Base-by-base conservation (phyloP, 2,113 vertebrate genomes). In the Parotia lawesii region DNA sequence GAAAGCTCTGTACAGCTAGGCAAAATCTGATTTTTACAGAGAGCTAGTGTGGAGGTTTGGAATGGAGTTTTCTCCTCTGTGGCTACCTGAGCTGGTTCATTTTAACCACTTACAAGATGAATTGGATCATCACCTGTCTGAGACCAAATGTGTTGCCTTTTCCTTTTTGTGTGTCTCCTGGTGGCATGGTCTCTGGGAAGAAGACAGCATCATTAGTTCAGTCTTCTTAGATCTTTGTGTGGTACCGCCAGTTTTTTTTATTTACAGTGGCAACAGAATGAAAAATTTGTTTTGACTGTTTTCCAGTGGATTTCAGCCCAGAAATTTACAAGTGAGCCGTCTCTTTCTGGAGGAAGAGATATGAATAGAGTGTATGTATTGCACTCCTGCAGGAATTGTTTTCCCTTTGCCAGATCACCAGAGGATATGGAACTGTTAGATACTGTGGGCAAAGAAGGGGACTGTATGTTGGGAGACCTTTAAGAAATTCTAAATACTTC, bases 291-390 rank as follows among this genome's bases (percentile, higher is more conserved):
- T 82, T 92, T 73, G 75, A 86, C 67, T 88, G 60, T 70, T 85
- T 95, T 94, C 69, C 67, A 71, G 33, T 90, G 75, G 64, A 93
- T 90, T 95, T 93, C n/a, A 83, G 60, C 40, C 69, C 64, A 88
- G 47, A 79, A 73, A 10, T 53, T 93, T 77, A 53, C 38, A 87
- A 85, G 53, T 64, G 48, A 87, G 35, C 56, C 15, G 29, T 67
- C 38, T 76, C 29, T 89, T 80, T 80, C 12, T 78, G 33, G 17
- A 50, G 44, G 4, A 84, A 84, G 69, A 67, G 15, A 35, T 44
- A 11, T 33, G 14, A 84, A 37, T 51, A 56, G 66, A 42, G 9
- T 17, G 9, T 58, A 70, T 2, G 0, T 73, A n/a, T 65, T 86
- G 3, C 25, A 42, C 10, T 77, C 17, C 33, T 89, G 5, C 38